Base-by-base conservation (phyloP, 2,888 invertebrate species). In the Baccha elongata region DNA sequence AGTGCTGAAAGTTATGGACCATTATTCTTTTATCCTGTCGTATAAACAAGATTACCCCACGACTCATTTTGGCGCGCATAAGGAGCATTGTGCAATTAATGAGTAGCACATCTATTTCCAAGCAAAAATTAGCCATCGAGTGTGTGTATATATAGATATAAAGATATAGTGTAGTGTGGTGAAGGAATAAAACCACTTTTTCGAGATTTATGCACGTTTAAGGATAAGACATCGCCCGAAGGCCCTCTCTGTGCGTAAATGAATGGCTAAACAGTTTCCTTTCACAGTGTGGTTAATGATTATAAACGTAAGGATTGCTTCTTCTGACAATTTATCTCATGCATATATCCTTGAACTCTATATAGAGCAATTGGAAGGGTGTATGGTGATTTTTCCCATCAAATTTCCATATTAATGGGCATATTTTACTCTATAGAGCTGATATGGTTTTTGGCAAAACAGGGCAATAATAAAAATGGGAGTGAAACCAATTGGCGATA, bases 381-480 rank as follows among this genome's bases (percentile, higher is more conserved):
- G 46, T 78, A 74, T 81, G 74, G 67, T 85, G 68, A 81, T 84
- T 78, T 84, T 79, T 74, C 79, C 84, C 79, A 84, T 84, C 81
- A 79, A 76, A 85, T 85, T 85, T 85, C 83, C 85, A 85, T 85
- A 85, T 85, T 83, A 84, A 85, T 85, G 75, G 84, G 83, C 85
- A 83, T 83, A 83, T 83, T 73, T 21, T 23, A 23, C 3, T 4
- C 3, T 23, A 23, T 23, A 23, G 32, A 23, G 35, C 21, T 21
- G 29, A 7, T 8, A 67, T 68, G 75, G 58, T 58, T 40, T 37
- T 35, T 40, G 32, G 17, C 62, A 23, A 65, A 69, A 64, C 40
- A 55, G 29, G 44, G 74, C 46, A 72, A 73, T 78, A 78, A 83
- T 83, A 83, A 83, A 83, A 83, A 72, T 83, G 83, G 83, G 83